phyloP scores from a whole-genome alignment of 1,140 invertebrate genomes.

The Leptopilina clavipes region DNA sequence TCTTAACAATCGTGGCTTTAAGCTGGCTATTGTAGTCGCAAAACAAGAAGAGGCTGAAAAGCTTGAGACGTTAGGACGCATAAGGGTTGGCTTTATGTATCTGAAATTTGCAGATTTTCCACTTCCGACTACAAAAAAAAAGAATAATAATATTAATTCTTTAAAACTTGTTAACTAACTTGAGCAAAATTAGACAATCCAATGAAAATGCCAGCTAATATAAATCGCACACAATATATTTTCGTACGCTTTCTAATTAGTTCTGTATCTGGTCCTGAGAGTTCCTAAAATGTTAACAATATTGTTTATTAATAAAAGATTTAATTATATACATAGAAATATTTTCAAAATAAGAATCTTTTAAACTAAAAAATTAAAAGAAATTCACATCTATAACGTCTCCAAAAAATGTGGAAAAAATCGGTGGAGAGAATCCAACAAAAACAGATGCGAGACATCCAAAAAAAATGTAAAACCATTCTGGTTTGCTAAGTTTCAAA shows the following conservation, averaged over 20 bases:
- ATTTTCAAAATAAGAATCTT: no score
- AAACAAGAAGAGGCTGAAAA: no score
- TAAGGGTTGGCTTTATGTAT: no score
- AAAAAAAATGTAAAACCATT: constrained; percentile 82
- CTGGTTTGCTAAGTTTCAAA: constrained; percentile 81
- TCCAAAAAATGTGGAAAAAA: constrained; percentile 87
- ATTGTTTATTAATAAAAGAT: constrained; percentile 45
- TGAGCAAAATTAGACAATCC: constrained; percentile 80
- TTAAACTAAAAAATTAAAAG: no score
- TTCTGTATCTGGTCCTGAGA: constrained; percentile 70
- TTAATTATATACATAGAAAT: no score
- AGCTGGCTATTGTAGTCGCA: no score
- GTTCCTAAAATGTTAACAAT: constrained; percentile 62
- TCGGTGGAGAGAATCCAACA: constrained; percentile 83
- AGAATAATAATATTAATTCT: no score
- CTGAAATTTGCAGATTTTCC: no score
- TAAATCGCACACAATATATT: constrained; percentile 78
- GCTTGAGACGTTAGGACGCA: no score
- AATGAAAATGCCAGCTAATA: constrained; percentile 79
- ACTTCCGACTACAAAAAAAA: no score
- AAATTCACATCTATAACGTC: constrained; percentile 85
- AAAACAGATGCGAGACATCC: constrained; percentile 81
- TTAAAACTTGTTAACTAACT: constrained; percentile 74
- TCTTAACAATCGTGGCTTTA: no score
- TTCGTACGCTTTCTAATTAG: constrained; percentile 76